A percentile compares a stretch with the other conserved stretches of the same genome.
These are phyloP conservation scores for Urechis unicinctus DNA, from an alignment of 2,888 invertebrate genomes.

Conservation along the genomic window DNA sequence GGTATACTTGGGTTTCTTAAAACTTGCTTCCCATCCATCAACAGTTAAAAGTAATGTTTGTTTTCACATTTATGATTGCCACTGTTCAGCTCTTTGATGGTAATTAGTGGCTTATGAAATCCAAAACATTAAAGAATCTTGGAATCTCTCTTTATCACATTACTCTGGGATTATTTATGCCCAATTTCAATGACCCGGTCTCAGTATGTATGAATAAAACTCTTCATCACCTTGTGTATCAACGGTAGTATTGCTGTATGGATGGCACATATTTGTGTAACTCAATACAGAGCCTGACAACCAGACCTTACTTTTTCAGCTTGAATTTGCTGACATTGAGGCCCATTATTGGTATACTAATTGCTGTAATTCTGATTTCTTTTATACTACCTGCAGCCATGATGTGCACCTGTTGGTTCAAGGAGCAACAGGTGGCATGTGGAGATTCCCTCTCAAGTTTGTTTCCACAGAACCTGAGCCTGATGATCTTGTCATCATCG, in stretches of 20 bases:
- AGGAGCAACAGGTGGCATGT: conserved; percentile 37
- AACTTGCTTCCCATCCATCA: background rate
- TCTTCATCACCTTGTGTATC: too few relatives aligned
- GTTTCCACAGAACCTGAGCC: conserved; percentile 42
- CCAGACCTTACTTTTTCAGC: background rate
- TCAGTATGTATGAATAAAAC: too few relatives aligned
- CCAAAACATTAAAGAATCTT: too few relatives aligned
- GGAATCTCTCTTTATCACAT: too few relatives aligned
- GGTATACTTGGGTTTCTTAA: background rate
- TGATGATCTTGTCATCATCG: conserved; percentile 42
- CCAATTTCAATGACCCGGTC: too few relatives aligned
- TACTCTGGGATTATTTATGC: too few relatives aligned
- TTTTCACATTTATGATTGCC: background rate
- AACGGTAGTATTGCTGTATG: too few relatives aligned
- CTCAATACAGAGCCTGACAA: background rate
- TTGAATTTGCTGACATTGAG: too few relatives aligned
- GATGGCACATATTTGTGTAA: background rate
- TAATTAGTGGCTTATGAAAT: too few relatives aligned
- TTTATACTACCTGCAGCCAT: conserved; percentile 26
- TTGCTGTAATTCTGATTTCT: background rate
- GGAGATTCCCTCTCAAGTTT: conserved; percentile 48
- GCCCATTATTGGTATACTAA: too few relatives aligned
- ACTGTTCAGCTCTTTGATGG: too few relatives aligned
- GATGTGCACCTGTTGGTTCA: conserved; percentile 37
- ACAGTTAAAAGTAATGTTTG: background rate